These are phyloP conservation scores for Diachasmimorpha longicaudata DNA, from an alignment of 1,140 invertebrate genomes.

Conservation along the genomic window DNA sequence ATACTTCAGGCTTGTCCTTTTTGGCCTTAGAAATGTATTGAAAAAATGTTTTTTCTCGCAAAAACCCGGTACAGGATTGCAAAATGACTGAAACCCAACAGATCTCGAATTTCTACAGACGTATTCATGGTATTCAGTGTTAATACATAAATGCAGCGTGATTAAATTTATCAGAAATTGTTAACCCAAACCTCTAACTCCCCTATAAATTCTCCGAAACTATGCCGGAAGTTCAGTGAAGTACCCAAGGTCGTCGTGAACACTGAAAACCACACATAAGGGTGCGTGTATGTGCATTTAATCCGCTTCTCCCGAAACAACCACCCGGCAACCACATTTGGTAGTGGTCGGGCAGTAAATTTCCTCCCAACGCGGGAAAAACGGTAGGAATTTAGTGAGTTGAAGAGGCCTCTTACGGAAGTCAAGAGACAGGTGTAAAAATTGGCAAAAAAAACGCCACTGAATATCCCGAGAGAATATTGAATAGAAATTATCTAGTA, in stretches of 20 bases:
- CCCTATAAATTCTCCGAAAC: not conserved
- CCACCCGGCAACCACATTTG: constrained; percentile 21
- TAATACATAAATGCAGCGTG: not conserved
- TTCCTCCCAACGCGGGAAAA: constrained; percentile 22
- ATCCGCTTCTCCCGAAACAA: constrained; percentile 7
- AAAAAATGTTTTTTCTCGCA: too few species aligned
- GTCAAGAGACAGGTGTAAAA: not conserved
- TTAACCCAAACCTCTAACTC: not conserved
- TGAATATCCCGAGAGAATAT: too few species aligned
- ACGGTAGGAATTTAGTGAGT: not conserved
- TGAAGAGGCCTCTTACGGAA: not conserved
- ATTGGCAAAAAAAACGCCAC: constrained; percentile 20
- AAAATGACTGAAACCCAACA: too few species aligned
- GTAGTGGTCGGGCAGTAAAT: constrained; percentile 29
- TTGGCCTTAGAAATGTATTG: too few species aligned
- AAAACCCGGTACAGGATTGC: too few species aligned
- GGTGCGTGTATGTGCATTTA: constrained; percentile 6
- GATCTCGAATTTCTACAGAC: too few species aligned
- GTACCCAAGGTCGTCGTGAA: not conserved
- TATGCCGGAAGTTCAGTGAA: not conserved
- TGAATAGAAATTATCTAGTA: too few species aligned
- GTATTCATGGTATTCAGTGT: too few species aligned
- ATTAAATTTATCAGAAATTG: not conserved
- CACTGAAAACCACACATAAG: not conserved
- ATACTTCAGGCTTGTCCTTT: too few species aligned